These are phyloP conservation scores for Oryctes rhinoceros DNA, from an alignment of 1,140 invertebrate genomes.

Conservation along the genomic window DNA sequence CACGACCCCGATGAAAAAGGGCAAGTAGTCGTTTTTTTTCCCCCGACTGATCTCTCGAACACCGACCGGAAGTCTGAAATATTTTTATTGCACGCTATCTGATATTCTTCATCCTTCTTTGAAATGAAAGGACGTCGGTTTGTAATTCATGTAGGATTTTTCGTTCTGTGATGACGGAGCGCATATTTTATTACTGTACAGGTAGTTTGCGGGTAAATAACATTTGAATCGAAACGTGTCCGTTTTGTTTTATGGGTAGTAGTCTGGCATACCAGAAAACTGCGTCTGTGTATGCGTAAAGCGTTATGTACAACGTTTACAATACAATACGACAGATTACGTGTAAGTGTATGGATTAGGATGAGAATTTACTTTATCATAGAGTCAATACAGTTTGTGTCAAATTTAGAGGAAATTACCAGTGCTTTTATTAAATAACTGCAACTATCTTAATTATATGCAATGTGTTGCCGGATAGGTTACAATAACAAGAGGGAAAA, in stretches of 20 bases:
- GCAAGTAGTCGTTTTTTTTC: constrained; percentile 11
- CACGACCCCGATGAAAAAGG: not conserved
- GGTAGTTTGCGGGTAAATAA: constrained; percentile 22
- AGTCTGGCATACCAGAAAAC: not conserved
- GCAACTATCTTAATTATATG: no score
- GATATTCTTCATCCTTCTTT: constrained; percentile 31
- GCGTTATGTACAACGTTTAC: not conserved
- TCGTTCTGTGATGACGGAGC: constrained; percentile 8
- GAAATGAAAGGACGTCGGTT: constrained; percentile 20
- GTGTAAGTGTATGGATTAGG: no score
- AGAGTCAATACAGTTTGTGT: no score
- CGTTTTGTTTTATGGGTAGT: constrained; percentile 9
- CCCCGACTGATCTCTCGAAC: constrained; percentile 13
- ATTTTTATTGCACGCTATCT: constrained; percentile 34
- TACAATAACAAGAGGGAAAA: no score
- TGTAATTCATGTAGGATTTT: constrained; percentile 26
- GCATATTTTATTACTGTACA: constrained; percentile 24
- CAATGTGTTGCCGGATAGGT: no score
- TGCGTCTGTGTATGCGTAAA: not conserved
- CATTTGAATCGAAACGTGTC: constrained; percentile 20
- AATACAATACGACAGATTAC: no score
- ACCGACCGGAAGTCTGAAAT: constrained; percentile 35
- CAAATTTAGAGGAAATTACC: no score
- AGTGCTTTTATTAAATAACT: no score
- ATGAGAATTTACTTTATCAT: no score